Conservation (phyloP, 2,797 vertebrate species). For the Pyrocephalus nanus region DNA sequence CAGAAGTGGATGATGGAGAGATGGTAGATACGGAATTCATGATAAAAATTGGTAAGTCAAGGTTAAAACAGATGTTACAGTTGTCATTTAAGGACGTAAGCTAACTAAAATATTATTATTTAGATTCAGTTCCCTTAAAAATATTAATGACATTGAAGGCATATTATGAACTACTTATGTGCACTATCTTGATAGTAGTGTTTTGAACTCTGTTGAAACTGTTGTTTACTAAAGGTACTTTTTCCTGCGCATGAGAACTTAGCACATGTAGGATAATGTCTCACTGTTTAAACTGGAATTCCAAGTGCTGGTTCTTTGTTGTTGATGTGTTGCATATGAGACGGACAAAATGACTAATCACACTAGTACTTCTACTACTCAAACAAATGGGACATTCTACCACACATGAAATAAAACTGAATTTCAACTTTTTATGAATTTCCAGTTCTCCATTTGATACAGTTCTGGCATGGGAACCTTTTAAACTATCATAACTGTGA, state of each 20-base stretch:
- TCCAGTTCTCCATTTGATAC: neutral
- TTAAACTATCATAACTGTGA: neutral
- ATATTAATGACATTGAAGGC: neutral
- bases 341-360: neutral
- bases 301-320: neutral
- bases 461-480: fast-evolving
- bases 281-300: neutral
- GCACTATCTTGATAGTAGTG: neutral
- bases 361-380: neutral
- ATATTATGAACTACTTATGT: neutral
- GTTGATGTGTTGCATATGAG: neutral
- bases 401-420: neutral
- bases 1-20: neutral
- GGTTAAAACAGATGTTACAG: neutral
- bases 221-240: neutral
- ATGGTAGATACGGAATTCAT: neutral
- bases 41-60: neutral
- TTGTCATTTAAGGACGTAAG: neutral
- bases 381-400: neutral
- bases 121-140: neutral
- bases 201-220: neutral
- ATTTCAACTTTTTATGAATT: neutral
- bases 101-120: neutral
- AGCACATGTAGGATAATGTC: neutral
- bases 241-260: neutral